Percentiles rank a stretch among this genome's conserved stretches.
Evolutionary conservation across 2,888 invertebrate genomes (phyloP).

Genomic region (Watsonalla cultraria): DNA sequence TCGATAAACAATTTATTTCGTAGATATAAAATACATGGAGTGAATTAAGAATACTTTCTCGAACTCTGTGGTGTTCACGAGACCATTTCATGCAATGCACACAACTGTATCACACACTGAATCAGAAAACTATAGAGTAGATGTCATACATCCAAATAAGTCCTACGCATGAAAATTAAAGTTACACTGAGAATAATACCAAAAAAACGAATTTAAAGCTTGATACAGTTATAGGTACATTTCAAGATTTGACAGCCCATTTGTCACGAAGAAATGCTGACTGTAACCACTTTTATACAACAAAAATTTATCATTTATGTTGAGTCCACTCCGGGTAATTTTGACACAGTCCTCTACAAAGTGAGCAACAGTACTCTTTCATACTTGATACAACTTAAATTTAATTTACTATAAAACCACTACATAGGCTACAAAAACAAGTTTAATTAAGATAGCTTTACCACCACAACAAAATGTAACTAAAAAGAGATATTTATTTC

Average conservation of each 20-base stretch:
- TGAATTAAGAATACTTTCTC: background rate
- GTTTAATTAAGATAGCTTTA: slow-evolving; percentile 22
- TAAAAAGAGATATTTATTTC: background rate
- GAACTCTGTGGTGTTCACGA: slow-evolving; percentile 1
- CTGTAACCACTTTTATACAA: slow-evolving; percentile 21
- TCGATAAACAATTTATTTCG: background rate
- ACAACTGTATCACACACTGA: background rate
- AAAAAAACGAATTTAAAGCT: background rate
- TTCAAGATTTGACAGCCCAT: background rate
- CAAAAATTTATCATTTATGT: slow-evolving; percentile 14
- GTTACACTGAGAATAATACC: background rate
- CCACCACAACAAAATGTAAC: slow-evolving; percentile 15
- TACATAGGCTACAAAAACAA: slow-evolving; percentile 49
- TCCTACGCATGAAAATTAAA: background rate
- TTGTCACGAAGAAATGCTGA: slow-evolving; percentile 14
- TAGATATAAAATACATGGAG: background rate
- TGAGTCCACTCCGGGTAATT: slow-evolving; percentile 25
- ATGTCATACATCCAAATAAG: background rate
- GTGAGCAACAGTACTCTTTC: slow-evolving; percentile 50
- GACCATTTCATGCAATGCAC: background rate
- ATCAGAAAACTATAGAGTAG: background rate
- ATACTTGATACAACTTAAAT: slow-evolving; percentile 63
- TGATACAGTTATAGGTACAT: background rate
- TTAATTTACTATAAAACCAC: slow-evolving; percentile 55
- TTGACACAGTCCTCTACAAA: slow-evolving; percentile 28